Conservation (phyloP, 2,797 vertebrate genomes). For the Pagetopsis macropterus region DNA sequence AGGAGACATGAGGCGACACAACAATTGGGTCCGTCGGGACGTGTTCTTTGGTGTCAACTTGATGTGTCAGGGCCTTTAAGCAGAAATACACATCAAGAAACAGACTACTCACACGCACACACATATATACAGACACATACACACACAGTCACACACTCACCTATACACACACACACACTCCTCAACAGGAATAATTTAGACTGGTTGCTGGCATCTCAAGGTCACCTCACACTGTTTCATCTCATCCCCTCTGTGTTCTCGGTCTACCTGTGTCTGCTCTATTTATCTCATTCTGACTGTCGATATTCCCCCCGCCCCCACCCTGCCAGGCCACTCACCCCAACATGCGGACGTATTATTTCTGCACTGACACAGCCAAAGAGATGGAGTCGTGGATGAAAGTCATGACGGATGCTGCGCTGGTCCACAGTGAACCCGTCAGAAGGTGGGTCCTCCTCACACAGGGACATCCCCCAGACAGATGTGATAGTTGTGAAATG, state of each 20-base stretch:
- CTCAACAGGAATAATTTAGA: conserved; percentile 22
- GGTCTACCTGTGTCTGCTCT: not conserved
- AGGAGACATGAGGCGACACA: too few species aligned
- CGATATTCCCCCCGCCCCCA: not conserved
- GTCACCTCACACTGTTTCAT: conserved; percentile 28
- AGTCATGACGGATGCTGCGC: conserved; percentile 93
- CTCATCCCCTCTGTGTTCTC: not conserved
- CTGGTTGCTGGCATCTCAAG: conserved; percentile 19
- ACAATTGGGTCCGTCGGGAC: too few species aligned
- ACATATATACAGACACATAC: too few species aligned
- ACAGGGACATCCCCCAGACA: not conserved
- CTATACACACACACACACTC: not conserved
- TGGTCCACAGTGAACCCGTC: conserved; percentile 91
- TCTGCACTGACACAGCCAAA: conserved; percentile 95
- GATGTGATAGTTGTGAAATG: not conserved
- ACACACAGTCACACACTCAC: not conserved
- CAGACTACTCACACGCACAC: too few species aligned
- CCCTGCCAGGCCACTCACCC: conserved; percentile 91
- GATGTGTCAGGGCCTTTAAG: too few species aligned
- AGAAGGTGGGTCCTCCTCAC: conserved; percentile 78
- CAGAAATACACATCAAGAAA: too few species aligned
- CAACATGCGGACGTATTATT: conserved; percentile 99
- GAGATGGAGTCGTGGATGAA: conserved; percentile 98
- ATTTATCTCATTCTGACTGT: not conserved
- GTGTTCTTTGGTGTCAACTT: too few species aligned